Base-by-base conservation (phyloP, 2,797 vertebrate species). In the Sylvia borin region DNA sequence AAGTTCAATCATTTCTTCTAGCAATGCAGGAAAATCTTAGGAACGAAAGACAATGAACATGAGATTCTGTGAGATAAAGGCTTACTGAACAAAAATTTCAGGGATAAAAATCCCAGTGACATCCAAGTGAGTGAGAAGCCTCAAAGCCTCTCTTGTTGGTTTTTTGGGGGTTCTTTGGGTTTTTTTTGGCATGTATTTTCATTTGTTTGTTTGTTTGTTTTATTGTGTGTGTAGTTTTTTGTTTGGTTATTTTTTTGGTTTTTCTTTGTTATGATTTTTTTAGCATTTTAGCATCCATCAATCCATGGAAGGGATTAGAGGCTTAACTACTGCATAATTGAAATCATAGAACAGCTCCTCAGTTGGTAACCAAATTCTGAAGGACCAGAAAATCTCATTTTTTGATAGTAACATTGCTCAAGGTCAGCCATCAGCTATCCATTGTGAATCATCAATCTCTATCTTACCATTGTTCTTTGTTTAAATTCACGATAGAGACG, bases 181-280 rank as follows among this genome's bases (percentile, higher is more conserved):
- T 9, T 9, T 1, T 9, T 34, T 16, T 47, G 10, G 34, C 2
- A 8, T 6, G 16, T 8, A 32, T 43, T 3, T 1, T 19, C 27
- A 11, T 32, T 31, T 9, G 8, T 9, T 14, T 42, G 47, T 27
- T 26, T 12, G 12, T 11, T 25, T 48, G 6, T 2, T 48, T 61
- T n/a, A 55, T 48, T 42, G 7, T 48, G 5, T n/a, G 8, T 14
- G 4, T 22, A 17, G 9, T 2, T 36, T 48, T 65, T 16, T 43
- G 6, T 14, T 61, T 22, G 1, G 16, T 25, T n/a, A 8, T 1
- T n/a, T 32, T 61, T 10, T 20, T 2, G 10, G 1, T 2, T 20
- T 19, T 53, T 45, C 50, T 11, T 57, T 9, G 2, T 18, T 19
- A 13, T 10, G 3, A 31, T 21, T n/a, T 32, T n/a, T n/a, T 36